Conservation (phyloP, 2,113 vertebrate genomes). For the Saccopteryx leptura region DNA sequence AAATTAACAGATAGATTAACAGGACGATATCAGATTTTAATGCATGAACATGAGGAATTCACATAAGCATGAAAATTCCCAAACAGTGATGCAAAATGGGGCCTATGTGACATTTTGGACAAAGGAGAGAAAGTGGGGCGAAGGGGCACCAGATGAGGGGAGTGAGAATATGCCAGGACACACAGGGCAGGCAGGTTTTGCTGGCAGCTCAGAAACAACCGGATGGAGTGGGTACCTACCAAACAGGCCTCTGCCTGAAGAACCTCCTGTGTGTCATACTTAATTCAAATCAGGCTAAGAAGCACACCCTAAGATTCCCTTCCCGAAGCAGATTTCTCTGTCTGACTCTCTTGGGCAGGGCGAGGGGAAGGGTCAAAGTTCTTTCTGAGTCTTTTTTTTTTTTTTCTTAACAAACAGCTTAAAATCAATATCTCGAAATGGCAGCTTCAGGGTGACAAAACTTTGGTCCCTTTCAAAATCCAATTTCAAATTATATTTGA, state of each 20-base stretch:
- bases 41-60: background rate
- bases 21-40: background rate
- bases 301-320: background rate
- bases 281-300: background rate
- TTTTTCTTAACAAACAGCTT: background rate
- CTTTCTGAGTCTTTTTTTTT: background rate
- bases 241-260: background rate
- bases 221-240: background rate
- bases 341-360: background rate
- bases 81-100: background rate
- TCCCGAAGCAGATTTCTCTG: background rate
- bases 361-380: background rate
- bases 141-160: no score
- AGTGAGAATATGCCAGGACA: no score
- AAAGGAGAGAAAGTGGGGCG: background rate
- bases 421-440: background rate
- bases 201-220: background rate
- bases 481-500: slow-evolving; percentile 63
- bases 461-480: background rate
- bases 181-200: background rate
- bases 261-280: background rate
- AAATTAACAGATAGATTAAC: background rate
- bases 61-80: background rate
- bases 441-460: background rate
- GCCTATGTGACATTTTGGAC: background rate